Evolutionary conservation across 2,113 vertebrate species (phyloP), one percentile per base, ranked within the genome.

Genomic region (Speoplatyrhinus poulsoni): DNA sequence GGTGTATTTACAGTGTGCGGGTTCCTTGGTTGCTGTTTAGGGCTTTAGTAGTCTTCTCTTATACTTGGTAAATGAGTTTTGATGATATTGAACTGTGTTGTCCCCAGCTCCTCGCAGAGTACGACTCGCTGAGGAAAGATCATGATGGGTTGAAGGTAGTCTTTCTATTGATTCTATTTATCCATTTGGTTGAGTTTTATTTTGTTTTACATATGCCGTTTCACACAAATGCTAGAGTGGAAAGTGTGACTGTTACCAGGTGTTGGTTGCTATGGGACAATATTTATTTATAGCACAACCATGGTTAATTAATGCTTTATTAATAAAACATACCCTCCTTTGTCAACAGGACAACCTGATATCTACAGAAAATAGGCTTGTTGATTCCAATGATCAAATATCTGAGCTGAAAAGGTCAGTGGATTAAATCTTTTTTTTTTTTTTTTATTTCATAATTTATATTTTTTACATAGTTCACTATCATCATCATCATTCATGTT

Each of bases 381-480:
- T 93, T 49, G 94, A 96, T 76, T 94, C 97, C 68, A 93, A 91
- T 32, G 90, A 90, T 12, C 91, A 96, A 86, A 95, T 96, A 72
- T 94, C 94, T 46, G 96, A 98, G 55, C 87, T 99, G 72, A 99
- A 94, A 92, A 98, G 96, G 98, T 98, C 91, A 93, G 79, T 19
- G 19, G 11, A 32, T 49, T 11, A 8, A 1, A 12, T 26, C 2
- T 26, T 26, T 26, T 26, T 26, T 2, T 26, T 26, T 26, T 19
- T 19, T 19, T 19, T n/a, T n/a, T n/a, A 26, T 26, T 26, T 26
- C 1, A 26, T 26, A 2, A 26, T 2, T 26, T 3, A 26, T 26
- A 2, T 26, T 26, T 26, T 26, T 26, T 26, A 26, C 26, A 26
- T 26, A 26, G 1, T 26, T 26, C 26, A 26, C 2, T 3, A 26